A percentile compares a stretch with the other conserved stretches of the same genome.
Evolutionary conservation across 2,888 invertebrate species (phyloP).

Genomic region (Noctua janthe): DNA sequence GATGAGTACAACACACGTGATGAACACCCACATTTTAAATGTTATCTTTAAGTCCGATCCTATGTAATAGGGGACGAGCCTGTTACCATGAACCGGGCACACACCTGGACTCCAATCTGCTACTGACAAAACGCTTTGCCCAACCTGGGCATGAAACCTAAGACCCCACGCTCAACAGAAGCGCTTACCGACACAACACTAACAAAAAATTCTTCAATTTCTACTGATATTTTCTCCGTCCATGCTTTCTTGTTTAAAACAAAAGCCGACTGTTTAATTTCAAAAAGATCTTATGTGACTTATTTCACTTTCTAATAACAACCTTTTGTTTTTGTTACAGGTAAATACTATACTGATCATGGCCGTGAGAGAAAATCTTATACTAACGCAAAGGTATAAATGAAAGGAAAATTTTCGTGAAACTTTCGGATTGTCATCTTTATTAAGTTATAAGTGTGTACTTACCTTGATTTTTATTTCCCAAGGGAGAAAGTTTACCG

Average conservation of each 20-base stretch:
- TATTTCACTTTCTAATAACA: constrained; percentile 58
- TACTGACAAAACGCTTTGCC: background rate
- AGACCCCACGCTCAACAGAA: background rate
- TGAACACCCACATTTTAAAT: background rate
- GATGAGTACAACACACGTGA: too few relatives aligned
- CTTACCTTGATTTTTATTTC: constrained; percentile 32
- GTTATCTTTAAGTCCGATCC: background rate
- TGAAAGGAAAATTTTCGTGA: constrained; percentile 45
- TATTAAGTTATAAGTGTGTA: constrained; percentile 11
- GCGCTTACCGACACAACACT: too few relatives aligned
- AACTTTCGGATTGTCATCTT: constrained; percentile 54
- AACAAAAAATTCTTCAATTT: background rate
- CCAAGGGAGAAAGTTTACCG: constrained; percentile 44
- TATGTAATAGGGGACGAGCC: background rate
- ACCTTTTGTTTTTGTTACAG: constrained; percentile 69
- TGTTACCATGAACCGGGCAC: background rate
- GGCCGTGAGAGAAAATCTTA: constrained; percentile 52
- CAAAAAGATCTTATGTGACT: constrained; percentile 46
- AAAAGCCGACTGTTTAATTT: constrained; percentile 53
- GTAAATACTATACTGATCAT: constrained; percentile 64
- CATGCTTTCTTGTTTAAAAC: constrained; percentile 58
- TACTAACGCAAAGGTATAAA: constrained; percentile 44
- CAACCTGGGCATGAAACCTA: background rate
- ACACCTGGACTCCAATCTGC: background rate
- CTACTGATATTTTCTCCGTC: background rate